phyloP scores from a whole-genome alignment of 2,113 vertebrate genomes.

The Climacteris rufus region DNA sequence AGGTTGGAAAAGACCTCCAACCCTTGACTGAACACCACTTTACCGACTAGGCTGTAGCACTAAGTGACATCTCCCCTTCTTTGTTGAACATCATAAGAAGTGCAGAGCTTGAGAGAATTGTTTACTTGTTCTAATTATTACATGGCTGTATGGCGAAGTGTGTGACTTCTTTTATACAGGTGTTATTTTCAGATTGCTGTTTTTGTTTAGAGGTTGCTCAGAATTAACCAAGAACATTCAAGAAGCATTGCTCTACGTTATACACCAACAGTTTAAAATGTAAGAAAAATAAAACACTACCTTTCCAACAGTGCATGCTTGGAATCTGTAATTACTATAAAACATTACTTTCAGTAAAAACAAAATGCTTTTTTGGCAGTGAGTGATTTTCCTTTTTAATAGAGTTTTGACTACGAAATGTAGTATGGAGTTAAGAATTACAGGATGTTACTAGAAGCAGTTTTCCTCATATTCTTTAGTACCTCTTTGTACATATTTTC shows the following conservation, averaged over 20 bases:
- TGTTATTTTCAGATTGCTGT: not conserved
- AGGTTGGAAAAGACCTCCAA: not conserved
- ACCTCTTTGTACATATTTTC: not conserved
- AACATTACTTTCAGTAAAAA: not conserved
- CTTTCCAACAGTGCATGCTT: not conserved
- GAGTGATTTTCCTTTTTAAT: not conserved
- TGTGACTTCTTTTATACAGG: not conserved
- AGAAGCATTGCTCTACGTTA: not conserved
- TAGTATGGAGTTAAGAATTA: not conserved
- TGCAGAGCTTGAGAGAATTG: not conserved
- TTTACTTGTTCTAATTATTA: not conserved
- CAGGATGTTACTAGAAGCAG: not conserved
- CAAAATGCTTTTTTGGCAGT: not conserved
- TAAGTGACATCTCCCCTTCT: not conserved
- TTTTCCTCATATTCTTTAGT: constrained; percentile 4
- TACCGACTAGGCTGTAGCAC: not conserved
- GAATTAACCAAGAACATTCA: not conserved
- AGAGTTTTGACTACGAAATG: not conserved
- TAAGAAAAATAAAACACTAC: not conserved
- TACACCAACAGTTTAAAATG: not conserved
- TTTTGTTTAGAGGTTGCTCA: not conserved
- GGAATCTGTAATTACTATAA: not conserved
- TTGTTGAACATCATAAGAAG: not conserved
- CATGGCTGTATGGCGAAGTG: not conserved
- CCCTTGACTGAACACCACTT: not conserved